Percentiles rank a stretch among this genome's conserved stretches.
phyloP scores from a whole-genome alignment of 2,797 vertebrate genomes.

The Myiothlypis chrysogaster region DNA sequence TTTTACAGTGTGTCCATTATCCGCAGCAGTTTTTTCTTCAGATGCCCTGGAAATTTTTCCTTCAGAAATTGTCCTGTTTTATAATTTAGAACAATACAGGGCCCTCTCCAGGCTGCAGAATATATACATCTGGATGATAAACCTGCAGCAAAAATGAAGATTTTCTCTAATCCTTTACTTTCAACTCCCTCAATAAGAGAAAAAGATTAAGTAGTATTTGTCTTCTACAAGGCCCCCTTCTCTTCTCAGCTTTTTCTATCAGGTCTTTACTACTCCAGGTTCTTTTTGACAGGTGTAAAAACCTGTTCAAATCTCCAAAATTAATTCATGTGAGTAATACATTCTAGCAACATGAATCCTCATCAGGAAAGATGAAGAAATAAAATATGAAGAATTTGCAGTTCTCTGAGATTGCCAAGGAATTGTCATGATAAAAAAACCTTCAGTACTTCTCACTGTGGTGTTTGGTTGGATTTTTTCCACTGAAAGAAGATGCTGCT shows the following conservation, averaged over 20 bases:
- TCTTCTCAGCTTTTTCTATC: not conserved
- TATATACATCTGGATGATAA: not conserved
- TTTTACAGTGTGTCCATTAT: not conserved
- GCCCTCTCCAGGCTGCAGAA: not conserved
- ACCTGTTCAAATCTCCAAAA: not conserved
- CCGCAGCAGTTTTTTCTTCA: not conserved
- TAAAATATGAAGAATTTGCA: not conserved
- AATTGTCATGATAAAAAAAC: not conserved
- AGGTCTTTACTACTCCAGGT: not conserved
- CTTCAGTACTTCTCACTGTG: not conserved
- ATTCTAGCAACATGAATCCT: not conserved
- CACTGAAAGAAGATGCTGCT: not conserved
- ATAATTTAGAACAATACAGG: not conserved
- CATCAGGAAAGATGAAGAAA: not conserved
- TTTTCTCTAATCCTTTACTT: not conserved
- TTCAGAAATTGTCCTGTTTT: not conserved
- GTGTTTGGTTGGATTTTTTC: not conserved
- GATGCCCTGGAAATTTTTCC: not conserved
- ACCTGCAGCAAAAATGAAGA: not conserved
- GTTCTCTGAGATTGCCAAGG: not conserved
- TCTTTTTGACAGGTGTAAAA: not conserved
- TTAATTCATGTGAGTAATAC: not conserved
- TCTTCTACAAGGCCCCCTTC: not conserved
- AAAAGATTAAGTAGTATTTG: not conserved
- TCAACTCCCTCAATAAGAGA: not conserved